Evolutionary conservation across 2,797 vertebrate genomes (phyloP).

Genomic region (Tolypeutes matacus): DNA sequence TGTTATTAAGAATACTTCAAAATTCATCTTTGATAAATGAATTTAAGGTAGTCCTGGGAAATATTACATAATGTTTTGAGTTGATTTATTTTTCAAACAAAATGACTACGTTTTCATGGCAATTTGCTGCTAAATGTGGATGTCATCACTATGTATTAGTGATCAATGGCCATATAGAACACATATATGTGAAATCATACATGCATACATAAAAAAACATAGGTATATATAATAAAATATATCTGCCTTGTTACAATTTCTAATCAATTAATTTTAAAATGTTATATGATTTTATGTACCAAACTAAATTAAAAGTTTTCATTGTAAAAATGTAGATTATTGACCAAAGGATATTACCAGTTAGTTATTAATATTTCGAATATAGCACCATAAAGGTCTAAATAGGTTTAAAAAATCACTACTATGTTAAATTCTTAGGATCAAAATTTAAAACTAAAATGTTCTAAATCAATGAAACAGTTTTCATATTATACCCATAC

Average conservation of each 20-base stretch:
- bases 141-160: background rate
- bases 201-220: background rate
- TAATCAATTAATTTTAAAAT: background rate
- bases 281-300: background rate
- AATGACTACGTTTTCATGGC: background rate
- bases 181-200: background rate
- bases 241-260: background rate
- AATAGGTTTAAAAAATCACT: background rate
- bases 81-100: background rate
- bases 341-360: background rate
- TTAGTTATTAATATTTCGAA: background rate
- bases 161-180: background rate
- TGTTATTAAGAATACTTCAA: background rate
- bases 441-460: background rate
- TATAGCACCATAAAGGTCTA: background rate
- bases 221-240: background rate
- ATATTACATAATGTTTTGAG: background rate
- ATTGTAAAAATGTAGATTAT: background rate
- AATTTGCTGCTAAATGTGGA: background rate
- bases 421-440: constrained; percentile 24
- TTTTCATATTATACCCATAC: background rate
- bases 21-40: background rate
- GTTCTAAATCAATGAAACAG: constrained; percentile 66
- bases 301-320: background rate
- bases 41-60: background rate